These are phyloP conservation scores for Takifugu bimaculatus DNA, from an alignment of 2,113 vertebrate genomes.

Conservation along the genomic window DNA sequence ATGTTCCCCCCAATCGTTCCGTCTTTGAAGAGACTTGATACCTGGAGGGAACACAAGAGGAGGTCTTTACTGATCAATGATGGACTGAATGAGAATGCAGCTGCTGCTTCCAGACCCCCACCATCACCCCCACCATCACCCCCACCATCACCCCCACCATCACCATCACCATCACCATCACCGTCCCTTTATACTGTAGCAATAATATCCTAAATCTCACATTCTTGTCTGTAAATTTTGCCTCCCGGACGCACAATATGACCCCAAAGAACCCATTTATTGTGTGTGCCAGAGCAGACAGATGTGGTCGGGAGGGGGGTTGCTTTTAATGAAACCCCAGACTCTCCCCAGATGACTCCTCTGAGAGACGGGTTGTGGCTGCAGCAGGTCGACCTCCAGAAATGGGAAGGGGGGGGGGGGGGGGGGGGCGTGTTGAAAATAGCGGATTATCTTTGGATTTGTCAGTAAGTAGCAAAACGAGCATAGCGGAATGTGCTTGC, in stretches of 20 bases:
- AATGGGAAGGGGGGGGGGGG: slow-evolving; percentile 12
- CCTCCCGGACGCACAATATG: slow-evolving; percentile 18
- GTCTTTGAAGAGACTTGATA: slow-evolving; percentile 88
- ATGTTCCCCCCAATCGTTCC: slow-evolving; percentile 88
- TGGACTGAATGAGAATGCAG: too few species aligned
- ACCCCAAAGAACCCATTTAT: slow-evolving; percentile 15
- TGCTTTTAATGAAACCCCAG: slow-evolving; percentile 53
- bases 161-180: not conserved
- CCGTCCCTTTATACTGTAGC: too few species aligned
- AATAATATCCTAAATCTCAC: too few species aligned
- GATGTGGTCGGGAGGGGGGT: slow-evolving; percentile 15
- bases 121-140: slow-evolving; percentile 15
- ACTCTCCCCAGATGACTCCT: slow-evolving; percentile 48
- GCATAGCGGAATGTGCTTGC: slow-evolving; percentile 47
- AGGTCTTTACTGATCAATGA: not conserved
- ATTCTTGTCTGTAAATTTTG: too few species aligned
- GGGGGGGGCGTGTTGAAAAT: slow-evolving; percentile 65
- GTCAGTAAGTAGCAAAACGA: slow-evolving; percentile 65
- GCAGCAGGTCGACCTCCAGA: slow-evolving; percentile 39
- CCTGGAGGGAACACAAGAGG: slow-evolving; percentile 64
- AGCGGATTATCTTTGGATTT: slow-evolving; percentile 72
- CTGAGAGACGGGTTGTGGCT: slow-evolving; percentile 24
- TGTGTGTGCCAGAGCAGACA: slow-evolving; percentile 22
- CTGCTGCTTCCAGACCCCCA: slow-evolving; percentile 47
- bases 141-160: slow-evolving; percentile 18